Evolutionary conservation across 2,113 vertebrate genomes (phyloP).

Genomic region (Varanus komodoensis): DNA sequence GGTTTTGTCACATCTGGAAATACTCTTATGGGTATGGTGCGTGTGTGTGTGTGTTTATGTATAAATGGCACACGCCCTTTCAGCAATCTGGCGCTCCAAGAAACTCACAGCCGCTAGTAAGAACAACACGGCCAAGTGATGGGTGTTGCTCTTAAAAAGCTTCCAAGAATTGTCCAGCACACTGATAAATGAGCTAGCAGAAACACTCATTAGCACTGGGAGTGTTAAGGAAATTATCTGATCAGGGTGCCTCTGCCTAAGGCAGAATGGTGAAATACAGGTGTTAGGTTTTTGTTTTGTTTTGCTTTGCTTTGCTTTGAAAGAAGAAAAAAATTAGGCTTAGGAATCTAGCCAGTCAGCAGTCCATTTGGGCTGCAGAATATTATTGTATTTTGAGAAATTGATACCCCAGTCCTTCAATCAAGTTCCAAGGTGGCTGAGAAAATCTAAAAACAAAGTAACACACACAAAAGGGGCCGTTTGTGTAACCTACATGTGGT

Average conservation of each 20-base stretch:
- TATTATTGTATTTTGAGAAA: neutral
- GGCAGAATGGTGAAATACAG: accelerated
- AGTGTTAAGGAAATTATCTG: constrained; percentile 31
- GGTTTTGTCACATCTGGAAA: neutral
- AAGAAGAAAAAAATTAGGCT: neutral
- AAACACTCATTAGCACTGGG: constrained; percentile 20
- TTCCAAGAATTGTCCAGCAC: constrained; percentile 58
- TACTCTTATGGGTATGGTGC: accelerated
- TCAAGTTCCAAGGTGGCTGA: neutral
- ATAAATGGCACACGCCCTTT: accelerated
- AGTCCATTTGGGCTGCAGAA: neutral
- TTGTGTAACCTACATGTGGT: no score
- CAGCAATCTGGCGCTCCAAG: constrained; percentile 8
- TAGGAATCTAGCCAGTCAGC: neutral
- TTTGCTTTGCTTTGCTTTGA: no score
- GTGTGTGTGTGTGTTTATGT: neutral
- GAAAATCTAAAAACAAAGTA: neutral
- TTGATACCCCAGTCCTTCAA: neutral
- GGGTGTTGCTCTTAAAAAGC: constrained; percentile 53
- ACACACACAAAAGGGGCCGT: neutral
- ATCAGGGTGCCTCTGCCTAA: neutral
- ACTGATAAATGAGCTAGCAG: constrained; percentile 45
- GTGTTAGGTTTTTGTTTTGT: neutral
- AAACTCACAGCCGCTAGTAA: constrained; percentile 36
- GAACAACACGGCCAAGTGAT: constrained; percentile 45